Conservation (phyloP, 2,113 vertebrate species). For the Sialia sialis region DNA sequence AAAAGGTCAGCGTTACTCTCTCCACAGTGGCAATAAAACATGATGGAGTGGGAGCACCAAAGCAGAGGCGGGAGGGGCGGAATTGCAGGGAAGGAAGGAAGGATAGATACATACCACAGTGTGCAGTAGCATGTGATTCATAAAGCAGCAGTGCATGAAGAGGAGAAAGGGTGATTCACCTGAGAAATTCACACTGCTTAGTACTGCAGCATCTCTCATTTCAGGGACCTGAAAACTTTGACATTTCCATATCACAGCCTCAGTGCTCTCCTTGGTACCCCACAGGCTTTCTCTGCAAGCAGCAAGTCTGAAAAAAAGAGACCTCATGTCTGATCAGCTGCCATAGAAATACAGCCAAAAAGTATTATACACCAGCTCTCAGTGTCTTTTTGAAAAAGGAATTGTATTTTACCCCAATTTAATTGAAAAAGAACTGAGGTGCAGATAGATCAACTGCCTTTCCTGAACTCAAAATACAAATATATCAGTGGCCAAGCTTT, state of each 20-base stretch:
- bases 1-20: background rate
- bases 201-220: background rate
- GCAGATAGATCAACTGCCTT: background rate
- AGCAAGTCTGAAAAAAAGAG: background rate
- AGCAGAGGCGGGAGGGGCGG: background rate
- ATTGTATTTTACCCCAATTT: background rate
- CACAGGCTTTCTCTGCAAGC: background rate
- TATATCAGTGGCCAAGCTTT: background rate
- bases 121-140: background rate
- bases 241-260: background rate
- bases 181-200: background rate
- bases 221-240: background rate
- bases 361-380: background rate
- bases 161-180: background rate
- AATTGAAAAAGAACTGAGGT: background rate
- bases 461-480: background rate
- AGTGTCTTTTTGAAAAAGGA: background rate
- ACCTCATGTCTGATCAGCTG: background rate
- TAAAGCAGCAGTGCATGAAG: background rate
- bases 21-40: background rate
- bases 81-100: background rate
- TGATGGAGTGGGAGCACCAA: background rate
- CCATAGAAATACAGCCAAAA: background rate
- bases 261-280: background rate
- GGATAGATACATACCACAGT: background rate